Percentiles rank a stretch among this genome's conserved stretches.
Conservation (phyloP, 2,113 vertebrate genomes). For the Sceloporus undulatus region DNA sequence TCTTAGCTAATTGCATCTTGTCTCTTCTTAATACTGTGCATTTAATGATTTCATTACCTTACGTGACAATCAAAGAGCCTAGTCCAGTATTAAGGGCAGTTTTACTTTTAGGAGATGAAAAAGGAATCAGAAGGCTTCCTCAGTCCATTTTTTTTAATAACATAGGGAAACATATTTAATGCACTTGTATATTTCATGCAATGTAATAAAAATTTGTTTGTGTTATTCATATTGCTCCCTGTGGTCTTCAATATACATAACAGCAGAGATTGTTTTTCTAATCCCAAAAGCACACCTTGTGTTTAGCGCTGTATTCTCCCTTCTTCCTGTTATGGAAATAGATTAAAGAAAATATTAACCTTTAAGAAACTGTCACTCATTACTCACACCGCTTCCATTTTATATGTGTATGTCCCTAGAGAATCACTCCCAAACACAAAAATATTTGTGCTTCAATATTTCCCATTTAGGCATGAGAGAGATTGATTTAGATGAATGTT, state of each 20-base stretch:
- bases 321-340: conserved; percentile 79
- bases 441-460: conserved; percentile 82
- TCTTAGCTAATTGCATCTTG: conserved; percentile 99
- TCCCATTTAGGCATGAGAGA: conserved; percentile 77
- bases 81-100: conserved; percentile 78
- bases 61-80: conserved; percentile 87
- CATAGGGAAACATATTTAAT: conserved; percentile 76
- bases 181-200: conserved; percentile 75
- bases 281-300: conserved; percentile 82
- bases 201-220: conserved; percentile 73
- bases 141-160: conserved; percentile 74
- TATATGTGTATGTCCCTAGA: conserved; percentile 74
- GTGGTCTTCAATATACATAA: conserved; percentile 76
- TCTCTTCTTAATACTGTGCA: conserved; percentile 96
- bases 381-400: conserved; percentile 74
- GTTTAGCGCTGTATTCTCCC: conserved; percentile 78
- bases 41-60: conserved; percentile 99
- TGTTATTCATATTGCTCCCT: conserved; percentile 70
- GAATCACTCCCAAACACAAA: conserved; percentile 77
- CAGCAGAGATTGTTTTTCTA: conserved; percentile 82
- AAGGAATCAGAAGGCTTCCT: conserved; percentile 57
- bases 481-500: conserved; percentile 76
- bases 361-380: conserved; percentile 87
- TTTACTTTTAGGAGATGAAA: conserved; percentile 60
- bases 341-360: conserved; percentile 88